Evolutionary conservation across 1,140 invertebrate genomes (phyloP).

Genomic region (Eupristina koningsbergeri): DNA sequence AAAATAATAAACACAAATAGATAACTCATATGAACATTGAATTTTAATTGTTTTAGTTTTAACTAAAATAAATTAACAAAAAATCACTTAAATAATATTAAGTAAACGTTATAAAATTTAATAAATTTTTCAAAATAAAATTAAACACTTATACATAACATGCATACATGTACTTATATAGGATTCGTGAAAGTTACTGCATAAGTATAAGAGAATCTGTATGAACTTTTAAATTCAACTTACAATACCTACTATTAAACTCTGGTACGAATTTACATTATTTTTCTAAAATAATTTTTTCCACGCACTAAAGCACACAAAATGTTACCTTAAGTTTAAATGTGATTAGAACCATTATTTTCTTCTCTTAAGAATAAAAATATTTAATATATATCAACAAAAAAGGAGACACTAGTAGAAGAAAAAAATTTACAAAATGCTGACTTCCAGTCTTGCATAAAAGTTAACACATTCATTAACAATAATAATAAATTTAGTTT

Average conservation of each 20-base stretch:
- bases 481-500: conserved; percentile 43
- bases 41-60: background rate
- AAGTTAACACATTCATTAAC: conserved; percentile 44
- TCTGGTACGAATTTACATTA: conserved; percentile 17
- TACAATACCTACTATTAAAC: background rate
- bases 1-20: background rate
- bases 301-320: background rate
- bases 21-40: background rate
- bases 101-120: conserved; percentile 13
- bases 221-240: conserved; percentile 16
- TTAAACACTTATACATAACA: conserved; percentile 7
- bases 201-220: conserved; percentile 1
- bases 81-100: background rate
- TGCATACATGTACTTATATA: conserved; percentile 23
- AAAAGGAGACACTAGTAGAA: conserved; percentile 33
- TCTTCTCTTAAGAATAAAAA: conserved; percentile 36
- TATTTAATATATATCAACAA: conserved; percentile 33
- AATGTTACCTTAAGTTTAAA: conserved; percentile 15
- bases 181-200: background rate
- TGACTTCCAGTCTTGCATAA: conserved; percentile 26
- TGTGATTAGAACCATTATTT: conserved; percentile 32
- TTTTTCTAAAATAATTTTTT: conserved; percentile 42
- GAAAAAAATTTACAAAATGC: conserved; percentile 45
- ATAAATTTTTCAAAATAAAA: conserved; percentile 11
- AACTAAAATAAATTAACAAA: background rate